Base-by-base conservation (phyloP, 2,113 vertebrate genomes). In the Halcyon malimbica region DNA sequence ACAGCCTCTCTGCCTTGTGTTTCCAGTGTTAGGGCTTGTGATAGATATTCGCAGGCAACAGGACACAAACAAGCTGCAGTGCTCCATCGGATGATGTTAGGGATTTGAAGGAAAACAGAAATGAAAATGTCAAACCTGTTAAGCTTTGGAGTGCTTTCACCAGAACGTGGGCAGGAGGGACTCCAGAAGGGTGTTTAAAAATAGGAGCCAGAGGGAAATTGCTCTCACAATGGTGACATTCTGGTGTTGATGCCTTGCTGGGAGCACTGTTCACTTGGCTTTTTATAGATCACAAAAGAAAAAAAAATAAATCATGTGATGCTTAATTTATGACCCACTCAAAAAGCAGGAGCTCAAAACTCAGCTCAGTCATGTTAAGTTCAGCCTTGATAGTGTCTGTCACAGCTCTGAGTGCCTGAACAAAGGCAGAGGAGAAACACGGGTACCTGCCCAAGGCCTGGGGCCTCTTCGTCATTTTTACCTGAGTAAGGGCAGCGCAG, bases 121-220 rank as follows among this genome's bases (percentile, higher is more conserved):
- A 94, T 67, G 91, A 68, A 90, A 93, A 95, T 88, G 97, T 95
- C 95, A 96, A 90, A 86, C 68, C 95, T 88, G 91, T 75, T 95
- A 82, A 83, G 87, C 84, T 83, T 62, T 93, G 82, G 89, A 95
- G 96, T 80, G 93, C 71, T 93, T 83, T 95, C 89, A 84, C 79
- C 87, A 88, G 91, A 71, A 37, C 21, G 83, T 88, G 93, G 96
- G 95, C 95, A 90, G 95, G 54, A 91, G 84, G 87, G 94, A 90
- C 91, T 90, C 91, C 87, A 5, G 94, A 96, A 96, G 89, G 79
- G 2, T 54, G 91, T 70, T 89, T 95, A 95, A 95, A 97, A 97
- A 95, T 83, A 96, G 95, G 93, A 97, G 82, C 84, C 64, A 86
- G 93, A 67, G 93, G 84, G 93, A 96, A 93, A 93, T 93, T 87